These are phyloP conservation scores for Lepidonotus clava DNA, from an alignment of 2,888 invertebrate genomes.

Conservation along the genomic window DNA sequence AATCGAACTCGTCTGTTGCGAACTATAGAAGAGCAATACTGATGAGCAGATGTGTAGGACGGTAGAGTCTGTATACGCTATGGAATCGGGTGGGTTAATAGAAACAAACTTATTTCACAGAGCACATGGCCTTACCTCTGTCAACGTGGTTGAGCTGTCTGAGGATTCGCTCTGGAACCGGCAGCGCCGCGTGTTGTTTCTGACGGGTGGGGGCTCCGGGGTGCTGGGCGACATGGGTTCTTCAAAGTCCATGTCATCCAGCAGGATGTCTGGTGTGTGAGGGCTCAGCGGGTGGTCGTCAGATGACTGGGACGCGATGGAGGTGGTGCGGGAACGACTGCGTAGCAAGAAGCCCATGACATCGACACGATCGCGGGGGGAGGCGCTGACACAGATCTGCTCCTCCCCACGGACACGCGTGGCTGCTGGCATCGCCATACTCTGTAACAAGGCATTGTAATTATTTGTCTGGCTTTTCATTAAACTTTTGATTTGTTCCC, in stretches of 20 bases:
- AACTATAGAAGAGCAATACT: no score
- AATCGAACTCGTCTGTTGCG: no score
- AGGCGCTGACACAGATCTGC: conserved; percentile 79
- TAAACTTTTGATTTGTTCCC: no score
- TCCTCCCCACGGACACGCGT: conserved; percentile 72
- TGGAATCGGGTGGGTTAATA: no score
- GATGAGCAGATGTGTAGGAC: no score
- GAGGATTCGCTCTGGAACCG: conserved; percentile 47
- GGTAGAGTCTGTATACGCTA: no score
- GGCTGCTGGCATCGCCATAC: no score
- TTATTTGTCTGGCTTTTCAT: no score
- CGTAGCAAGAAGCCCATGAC: conserved; percentile 77
- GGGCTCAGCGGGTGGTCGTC: conserved; percentile 52
- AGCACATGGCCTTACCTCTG: conserved; percentile 60
- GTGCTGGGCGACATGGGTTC: conserved; percentile 70
- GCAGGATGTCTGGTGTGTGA: conserved; percentile 15
- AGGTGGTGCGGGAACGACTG: conserved; percentile 72
- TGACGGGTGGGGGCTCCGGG: conserved; percentile 56
- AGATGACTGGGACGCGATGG: conserved; percentile 64
- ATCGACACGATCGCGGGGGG: conserved; percentile 76
- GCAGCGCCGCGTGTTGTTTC: conserved; percentile 15
- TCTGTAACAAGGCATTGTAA: no score
- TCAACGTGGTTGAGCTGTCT: conserved; percentile 62
- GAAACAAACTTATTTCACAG: no score
- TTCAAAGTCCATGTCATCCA: conserved; percentile 63